Percentiles rank a stretch among this genome's conserved stretches.
These are phyloP conservation scores for Procambarus clarkii DNA, from an alignment of 1,140 invertebrate species.

Conservation along the genomic window DNA sequence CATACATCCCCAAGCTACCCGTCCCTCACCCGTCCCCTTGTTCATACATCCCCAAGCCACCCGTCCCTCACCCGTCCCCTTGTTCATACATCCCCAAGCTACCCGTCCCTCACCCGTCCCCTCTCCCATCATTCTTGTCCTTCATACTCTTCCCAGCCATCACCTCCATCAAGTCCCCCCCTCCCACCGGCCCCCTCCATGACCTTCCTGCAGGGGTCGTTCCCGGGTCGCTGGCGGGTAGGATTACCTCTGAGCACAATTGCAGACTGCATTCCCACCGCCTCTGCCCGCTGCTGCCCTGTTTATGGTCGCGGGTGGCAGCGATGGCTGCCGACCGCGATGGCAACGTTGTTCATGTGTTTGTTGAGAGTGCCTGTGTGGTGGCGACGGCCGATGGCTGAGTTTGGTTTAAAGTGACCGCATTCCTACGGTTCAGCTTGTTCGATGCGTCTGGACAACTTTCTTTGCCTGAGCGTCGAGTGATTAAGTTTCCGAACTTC, in stretches of 20 bases:
- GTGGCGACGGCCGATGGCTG: too few species aligned
- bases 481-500: too few species aligned
- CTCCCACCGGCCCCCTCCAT: not conserved
- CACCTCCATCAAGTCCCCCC: not conserved
- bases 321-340: not conserved
- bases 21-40: too few species aligned
- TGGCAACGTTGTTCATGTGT: not conserved
- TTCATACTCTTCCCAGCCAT: not conserved
- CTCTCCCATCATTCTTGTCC: not conserved
- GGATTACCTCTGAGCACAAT: constrained; percentile 53
- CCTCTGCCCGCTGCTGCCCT: not conserved
- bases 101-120: not conserved
- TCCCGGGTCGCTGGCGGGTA: not conserved
- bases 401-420: too few species aligned
- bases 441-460: too few species aligned
- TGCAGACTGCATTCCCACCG: constrained; percentile 34
- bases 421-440: too few species aligned
- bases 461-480: too few species aligned
- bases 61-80: too few species aligned
- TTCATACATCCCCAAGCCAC: too few species aligned
- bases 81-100: not conserved
- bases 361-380: not conserved
- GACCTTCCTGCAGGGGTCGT: not conserved
- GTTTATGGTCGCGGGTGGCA: not conserved
- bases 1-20: too few species aligned